Evolutionary conservation across 2,888 invertebrate species (phyloP).

Genomic region (Oconnorella tubifera): DNA sequence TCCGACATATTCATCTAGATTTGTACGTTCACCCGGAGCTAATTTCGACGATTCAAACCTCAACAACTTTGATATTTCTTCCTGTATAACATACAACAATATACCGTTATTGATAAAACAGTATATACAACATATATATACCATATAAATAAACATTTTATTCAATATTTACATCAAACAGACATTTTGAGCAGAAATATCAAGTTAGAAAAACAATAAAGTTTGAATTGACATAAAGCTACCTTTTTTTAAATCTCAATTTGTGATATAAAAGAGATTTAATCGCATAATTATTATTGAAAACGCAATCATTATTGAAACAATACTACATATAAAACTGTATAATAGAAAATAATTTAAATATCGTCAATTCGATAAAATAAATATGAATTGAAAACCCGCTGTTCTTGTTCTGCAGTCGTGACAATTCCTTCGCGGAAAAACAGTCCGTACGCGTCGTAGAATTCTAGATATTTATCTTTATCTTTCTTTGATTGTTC

Average conservation of each 20-base stretch:
- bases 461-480: constrained; percentile 78
- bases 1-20: constrained; percentile 73
- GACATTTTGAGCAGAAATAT: too few species aligned
- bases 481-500: constrained; percentile 81
- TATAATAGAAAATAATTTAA: not conserved
- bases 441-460: constrained; percentile 85
- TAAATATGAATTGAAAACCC: constrained; percentile 64
- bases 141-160: too few species aligned
- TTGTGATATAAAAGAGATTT: too few species aligned
- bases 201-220: too few species aligned
- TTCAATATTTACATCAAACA: too few species aligned
- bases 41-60: constrained; percentile 85
- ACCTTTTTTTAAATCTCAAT: too few species aligned
- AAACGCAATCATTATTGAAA: too few species aligned
- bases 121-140: too few species aligned
- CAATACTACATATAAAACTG: not conserved
- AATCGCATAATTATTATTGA: too few species aligned
- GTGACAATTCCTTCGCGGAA: constrained; percentile 93
- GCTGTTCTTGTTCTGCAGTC: constrained; percentile 73
- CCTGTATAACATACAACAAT: constrained; percentile 62
- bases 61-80: constrained; percentile 82
- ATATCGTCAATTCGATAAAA: constrained; percentile 2
- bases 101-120: too few species aligned
- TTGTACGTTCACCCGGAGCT: constrained; percentile 67
- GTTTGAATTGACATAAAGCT: too few species aligned